These are phyloP conservation scores for Diglossa cyanea DNA, from an alignment of 2,797 vertebrate species.

Conservation along the genomic window DNA sequence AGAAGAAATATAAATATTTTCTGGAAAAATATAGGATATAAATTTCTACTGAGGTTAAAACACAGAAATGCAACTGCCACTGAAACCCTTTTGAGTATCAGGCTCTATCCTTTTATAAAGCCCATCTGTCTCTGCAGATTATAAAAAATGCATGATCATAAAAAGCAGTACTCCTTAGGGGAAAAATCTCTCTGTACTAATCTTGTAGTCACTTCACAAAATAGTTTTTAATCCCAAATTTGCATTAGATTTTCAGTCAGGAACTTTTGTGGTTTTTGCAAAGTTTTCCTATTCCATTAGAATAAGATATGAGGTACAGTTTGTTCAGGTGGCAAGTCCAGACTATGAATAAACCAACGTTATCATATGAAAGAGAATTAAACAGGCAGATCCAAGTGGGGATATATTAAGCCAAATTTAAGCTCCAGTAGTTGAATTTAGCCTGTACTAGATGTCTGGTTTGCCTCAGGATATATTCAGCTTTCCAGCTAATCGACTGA, in stretches of 20 bases:
- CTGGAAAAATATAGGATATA: not conserved
- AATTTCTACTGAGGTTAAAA: not conserved
- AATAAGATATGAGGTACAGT: constrained; percentile 84
- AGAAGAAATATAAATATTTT: not conserved
- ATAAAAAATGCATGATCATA: constrained; percentile 23
- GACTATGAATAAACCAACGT: constrained; percentile 77
- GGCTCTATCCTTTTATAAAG: constrained; percentile 37
- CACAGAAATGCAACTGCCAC: not conserved
- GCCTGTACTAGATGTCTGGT: constrained; percentile 83
- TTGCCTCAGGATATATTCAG: constrained; percentile 89
- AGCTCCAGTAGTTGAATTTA: constrained; percentile 86
- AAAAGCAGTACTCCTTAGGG: constrained; percentile 43
- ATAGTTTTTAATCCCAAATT: constrained; percentile 44
- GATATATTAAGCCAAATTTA: constrained; percentile 92
- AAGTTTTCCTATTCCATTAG: constrained; percentile 73
- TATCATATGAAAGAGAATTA: constrained; percentile 89
- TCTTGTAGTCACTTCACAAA: constrained; percentile 37
- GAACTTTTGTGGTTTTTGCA: constrained; percentile 60
- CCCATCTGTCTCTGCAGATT: constrained; percentile 51
- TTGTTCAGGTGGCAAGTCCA: constrained; percentile 80
- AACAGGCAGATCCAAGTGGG: constrained; percentile 86
- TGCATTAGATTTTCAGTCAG: constrained; percentile 60
- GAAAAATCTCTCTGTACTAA: not conserved
- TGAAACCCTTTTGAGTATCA: not conserved
- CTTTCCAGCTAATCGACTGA: constrained; percentile 78